These are phyloP conservation scores for Brienomyrus longianalis DNA, from an alignment of 2,113 vertebrate species.

Conservation along the genomic window DNA sequence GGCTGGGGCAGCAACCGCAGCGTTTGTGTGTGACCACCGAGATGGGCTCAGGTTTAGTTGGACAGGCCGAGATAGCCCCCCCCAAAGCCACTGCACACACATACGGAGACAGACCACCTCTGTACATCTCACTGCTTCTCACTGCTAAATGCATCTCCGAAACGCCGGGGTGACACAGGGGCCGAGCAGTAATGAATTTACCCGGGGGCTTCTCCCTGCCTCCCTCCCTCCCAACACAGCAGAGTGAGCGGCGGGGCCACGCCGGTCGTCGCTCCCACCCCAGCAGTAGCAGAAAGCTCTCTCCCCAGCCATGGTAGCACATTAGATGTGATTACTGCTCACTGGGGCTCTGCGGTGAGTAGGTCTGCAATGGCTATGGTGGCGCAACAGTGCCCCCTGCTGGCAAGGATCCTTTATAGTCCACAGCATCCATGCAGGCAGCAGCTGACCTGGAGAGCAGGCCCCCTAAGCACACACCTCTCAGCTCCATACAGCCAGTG, in stretches of 20 bases:
- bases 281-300: not conserved
- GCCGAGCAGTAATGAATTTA: conserved; percentile 56
- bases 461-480: not conserved
- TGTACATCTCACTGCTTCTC: conserved; percentile 50
- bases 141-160: conserved; percentile 54
- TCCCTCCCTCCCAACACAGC: not conserved
- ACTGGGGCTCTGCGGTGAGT: conserved; percentile 53
- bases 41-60: not conserved
- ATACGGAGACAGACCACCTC: not conserved
- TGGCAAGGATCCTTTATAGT: conserved; percentile 35
- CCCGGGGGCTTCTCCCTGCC: conserved; percentile 48
- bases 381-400: conserved; percentile 90
- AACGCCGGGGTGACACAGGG: conserved; percentile 36
- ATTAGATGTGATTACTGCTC: conserved; percentile 77
- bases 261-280: not conserved
- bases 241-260: not conserved
- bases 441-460: not conserved
- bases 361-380: not conserved
- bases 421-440: not conserved
- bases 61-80: not conserved
- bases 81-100: not conserved
- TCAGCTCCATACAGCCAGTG: not conserved
- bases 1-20: not conserved
- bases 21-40: not conserved
- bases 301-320: conserved; percentile 53